phyloP scores from a whole-genome alignment of 2,797 vertebrate genomes.

The Myotis pilosus region DNA sequence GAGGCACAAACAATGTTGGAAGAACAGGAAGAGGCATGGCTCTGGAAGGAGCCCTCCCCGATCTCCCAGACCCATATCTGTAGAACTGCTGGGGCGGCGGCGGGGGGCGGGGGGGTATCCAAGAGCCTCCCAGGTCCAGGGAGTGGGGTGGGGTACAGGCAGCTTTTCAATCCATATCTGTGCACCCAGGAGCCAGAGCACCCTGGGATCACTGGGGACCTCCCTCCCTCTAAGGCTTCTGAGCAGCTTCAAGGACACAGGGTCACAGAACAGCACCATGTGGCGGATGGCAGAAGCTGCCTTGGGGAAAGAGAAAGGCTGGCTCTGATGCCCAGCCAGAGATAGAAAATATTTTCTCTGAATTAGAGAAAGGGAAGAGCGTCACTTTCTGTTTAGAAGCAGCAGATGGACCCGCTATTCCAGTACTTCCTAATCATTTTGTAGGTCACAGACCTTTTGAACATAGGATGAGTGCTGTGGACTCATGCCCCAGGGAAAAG shows the following conservation, averaged over 20 bases:
- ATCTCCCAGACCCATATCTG: fast-evolving
- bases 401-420: slow-evolving; percentile 27
- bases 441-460: background rate
- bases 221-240: background rate
- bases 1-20: background rate
- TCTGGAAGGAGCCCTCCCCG: background rate
- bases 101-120: background rate
- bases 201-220: background rate
- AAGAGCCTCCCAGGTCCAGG: background rate
- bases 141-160: fast-evolving
- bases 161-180: background rate
- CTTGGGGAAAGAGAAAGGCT: slow-evolving; percentile 50
- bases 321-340: slow-evolving; percentile 24
- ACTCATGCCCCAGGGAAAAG: background rate
- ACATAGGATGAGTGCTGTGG: background rate
- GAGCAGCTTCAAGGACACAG: slow-evolving; percentile 54
- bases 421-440: slow-evolving; percentile 22
- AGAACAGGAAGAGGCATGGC: background rate
- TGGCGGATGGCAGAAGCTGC: slow-evolving; percentile 68
- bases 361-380: slow-evolving; percentile 14
- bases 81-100: background rate
- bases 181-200: background rate
- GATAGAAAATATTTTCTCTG: slow-evolving; percentile 36
- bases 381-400: slow-evolving; percentile 31
- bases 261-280: slow-evolving; percentile 33